phyloP scores from a whole-genome alignment of 2,797 vertebrate species.

The Chelonia mydas region DNA sequence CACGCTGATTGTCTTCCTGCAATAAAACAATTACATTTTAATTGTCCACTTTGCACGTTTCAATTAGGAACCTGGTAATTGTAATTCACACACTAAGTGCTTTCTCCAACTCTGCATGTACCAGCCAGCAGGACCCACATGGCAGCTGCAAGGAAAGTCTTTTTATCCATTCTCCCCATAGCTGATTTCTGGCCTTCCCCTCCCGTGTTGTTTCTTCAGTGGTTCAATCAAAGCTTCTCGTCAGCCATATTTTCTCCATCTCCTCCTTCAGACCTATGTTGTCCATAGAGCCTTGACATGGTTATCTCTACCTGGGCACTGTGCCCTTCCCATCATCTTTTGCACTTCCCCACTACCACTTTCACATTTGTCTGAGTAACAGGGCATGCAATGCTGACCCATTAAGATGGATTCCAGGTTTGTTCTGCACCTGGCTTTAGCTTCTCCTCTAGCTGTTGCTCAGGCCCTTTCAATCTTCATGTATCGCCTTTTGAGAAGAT shows the following conservation, averaged over 20 bases:
- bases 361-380: background rate
- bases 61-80: background rate
- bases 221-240: background rate
- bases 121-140: background rate
- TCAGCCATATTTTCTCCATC: background rate
- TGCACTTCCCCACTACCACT: background rate
- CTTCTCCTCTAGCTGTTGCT: background rate
- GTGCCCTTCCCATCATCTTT: background rate
- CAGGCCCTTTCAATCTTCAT: background rate
- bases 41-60: background rate
- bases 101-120: background rate
- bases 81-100: background rate
- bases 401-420: background rate
- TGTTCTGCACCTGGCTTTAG: background rate
- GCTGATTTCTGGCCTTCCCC: background rate
- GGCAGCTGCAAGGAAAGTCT: background rate
- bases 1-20: background rate
- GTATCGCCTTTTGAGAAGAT: too few species aligned
- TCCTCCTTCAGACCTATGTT: background rate
- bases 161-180: background rate
- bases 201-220: background rate
- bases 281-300: background rate
- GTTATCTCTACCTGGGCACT: background rate
- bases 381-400: background rate
- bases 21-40: background rate